phyloP scores from a whole-genome alignment of 2,797 vertebrate genomes.

The Hippoglossus hippoglossus region DNA sequence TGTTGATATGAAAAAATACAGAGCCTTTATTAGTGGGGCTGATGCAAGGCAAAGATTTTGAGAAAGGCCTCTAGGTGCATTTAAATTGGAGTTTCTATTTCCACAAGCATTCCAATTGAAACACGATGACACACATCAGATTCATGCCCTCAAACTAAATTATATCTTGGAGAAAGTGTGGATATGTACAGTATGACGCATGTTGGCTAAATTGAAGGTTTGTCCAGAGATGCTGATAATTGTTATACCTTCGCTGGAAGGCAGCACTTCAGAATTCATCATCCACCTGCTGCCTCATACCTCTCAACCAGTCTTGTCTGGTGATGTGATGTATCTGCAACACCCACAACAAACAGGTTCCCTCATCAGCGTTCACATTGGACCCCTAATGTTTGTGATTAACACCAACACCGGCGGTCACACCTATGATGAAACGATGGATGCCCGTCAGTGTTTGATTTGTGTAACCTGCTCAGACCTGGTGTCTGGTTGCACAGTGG shows the following conservation, averaged over 20 bases:
- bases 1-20: too few species aligned
- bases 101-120: too few species aligned
- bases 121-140: too few species aligned
- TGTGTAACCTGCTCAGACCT: conserved; percentile 49
- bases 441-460: conserved; percentile 55
- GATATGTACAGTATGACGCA: neutral
- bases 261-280: too few species aligned
- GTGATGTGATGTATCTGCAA: conserved; percentile 23
- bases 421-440: conserved; percentile 44
- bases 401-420: conserved; percentile 51
- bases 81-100: too few species aligned
- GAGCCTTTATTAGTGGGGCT: too few species aligned
- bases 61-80: too few species aligned
- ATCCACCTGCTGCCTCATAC: conserved; percentile 3
- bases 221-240: neutral
- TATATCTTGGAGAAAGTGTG: neutral
- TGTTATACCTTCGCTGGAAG: neutral
- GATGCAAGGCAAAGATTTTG: too few species aligned
- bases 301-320: neutral
- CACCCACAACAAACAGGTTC: conserved; percentile 12
- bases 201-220: neutral
- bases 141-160: neutral
- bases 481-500: conserved; percentile 56
- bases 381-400: conserved; percentile 51
- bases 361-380: conserved; percentile 51